Percentiles rank a stretch among this genome's conserved stretches.
Evolutionary conservation across 2,888 invertebrate species (phyloP).

Genomic region (Epicampocera succincta): DNA sequence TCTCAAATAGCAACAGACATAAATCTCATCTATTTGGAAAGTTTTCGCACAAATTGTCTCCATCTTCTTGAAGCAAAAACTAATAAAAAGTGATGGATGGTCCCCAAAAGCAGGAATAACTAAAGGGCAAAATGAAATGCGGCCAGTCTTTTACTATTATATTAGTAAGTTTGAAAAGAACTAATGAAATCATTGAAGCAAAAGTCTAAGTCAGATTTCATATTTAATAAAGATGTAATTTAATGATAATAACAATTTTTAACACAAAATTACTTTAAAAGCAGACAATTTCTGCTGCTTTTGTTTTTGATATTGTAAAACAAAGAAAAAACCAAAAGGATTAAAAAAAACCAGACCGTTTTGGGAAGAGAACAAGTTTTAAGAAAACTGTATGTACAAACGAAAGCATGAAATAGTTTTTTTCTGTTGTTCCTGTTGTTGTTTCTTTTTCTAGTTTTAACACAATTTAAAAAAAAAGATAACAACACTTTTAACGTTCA

Average conservation of each 20-base stretch:
- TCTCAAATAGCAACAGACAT: not conserved
- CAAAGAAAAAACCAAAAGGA: not conserved
- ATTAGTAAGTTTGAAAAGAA: slow-evolving; percentile 30
- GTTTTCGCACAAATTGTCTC: slow-evolving; percentile 23
- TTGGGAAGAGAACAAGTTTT: no score
- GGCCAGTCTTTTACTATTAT: no score
- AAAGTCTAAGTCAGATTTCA: slow-evolving; percentile 23
- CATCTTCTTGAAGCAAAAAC: not conserved
- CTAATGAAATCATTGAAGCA: not conserved
- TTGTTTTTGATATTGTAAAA: not conserved
- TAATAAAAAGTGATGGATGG: slow-evolving; percentile 43
- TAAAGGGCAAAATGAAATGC: no score
- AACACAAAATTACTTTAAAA: slow-evolving; percentile 41
- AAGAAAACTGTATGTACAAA: slow-evolving; percentile 20
- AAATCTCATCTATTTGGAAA: not conserved
- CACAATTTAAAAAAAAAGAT: slow-evolving; percentile 56
- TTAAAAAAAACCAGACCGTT: slow-evolving; percentile 13
- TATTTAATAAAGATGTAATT: slow-evolving; percentile 63
- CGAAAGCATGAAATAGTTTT: slow-evolving; percentile 49
- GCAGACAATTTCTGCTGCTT: not conserved
- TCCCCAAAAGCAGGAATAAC: not conserved
- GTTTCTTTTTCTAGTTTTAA: slow-evolving; percentile 25
- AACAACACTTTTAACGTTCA: slow-evolving; percentile 53
- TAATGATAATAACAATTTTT: slow-evolving; percentile 50
- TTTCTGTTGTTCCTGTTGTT: no score